Percentiles rank a stretch among this genome's conserved stretches.
Evolutionary conservation across 2,797 vertebrate genomes (phyloP).

Genomic region (Enteromius trimaculatus): DNA sequence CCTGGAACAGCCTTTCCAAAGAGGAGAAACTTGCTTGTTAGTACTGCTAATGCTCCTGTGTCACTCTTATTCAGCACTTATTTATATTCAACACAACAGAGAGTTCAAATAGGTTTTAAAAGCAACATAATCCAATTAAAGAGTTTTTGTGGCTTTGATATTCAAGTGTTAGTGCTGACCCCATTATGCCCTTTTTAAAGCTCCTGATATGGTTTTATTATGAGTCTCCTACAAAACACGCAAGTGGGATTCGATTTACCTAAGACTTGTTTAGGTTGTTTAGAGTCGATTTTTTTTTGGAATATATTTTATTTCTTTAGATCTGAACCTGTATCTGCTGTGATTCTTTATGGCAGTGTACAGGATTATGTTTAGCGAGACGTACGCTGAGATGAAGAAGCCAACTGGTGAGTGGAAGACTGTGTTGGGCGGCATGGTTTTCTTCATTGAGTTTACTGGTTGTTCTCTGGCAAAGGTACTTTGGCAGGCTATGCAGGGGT

Average conservation of each 20-base stretch:
- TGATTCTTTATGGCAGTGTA: slow-evolving; percentile 73
- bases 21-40: slow-evolving; percentile 86
- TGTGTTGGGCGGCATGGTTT: slow-evolving; percentile 75
- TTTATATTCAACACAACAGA: not conserved
- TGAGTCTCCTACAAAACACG: too few species aligned
- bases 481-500: slow-evolving; percentile 81
- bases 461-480: slow-evolving; percentile 81
- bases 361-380: slow-evolving; percentile 78
- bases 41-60: slow-evolving; percentile 32
- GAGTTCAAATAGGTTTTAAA: not conserved
- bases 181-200: too few species aligned
- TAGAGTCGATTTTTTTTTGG: too few species aligned
- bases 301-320: too few species aligned
- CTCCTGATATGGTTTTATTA: too few species aligned
- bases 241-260: too few species aligned
- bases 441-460: slow-evolving; percentile 82
- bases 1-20: slow-evolving; percentile 81
- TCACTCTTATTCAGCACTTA: not conserved
- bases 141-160: not conserved
- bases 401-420: slow-evolving; percentile 82
- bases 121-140: not conserved
- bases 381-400: slow-evolving; percentile 82
- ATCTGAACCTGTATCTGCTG: not conserved
- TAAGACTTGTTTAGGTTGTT: too few species aligned
- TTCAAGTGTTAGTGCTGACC: not conserved